Evolutionary conservation across 2,888 invertebrate species (phyloP), one percentile per base, ranked within the genome.

Genomic region (Watsonalla cultraria): DNA sequence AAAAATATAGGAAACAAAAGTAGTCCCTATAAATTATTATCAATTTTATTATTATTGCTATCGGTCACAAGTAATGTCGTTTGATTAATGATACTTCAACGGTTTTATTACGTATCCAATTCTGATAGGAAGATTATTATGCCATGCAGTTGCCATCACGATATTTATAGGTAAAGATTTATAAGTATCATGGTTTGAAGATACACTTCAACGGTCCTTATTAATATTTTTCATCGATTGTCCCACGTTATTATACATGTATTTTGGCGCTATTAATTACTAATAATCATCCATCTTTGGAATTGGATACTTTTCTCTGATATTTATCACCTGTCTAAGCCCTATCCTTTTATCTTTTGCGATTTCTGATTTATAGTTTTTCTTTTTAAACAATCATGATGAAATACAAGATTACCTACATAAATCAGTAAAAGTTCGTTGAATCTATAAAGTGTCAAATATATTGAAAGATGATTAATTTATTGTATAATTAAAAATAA

Each of bases 61-160:
- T 76, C 68, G 66, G 66, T 74, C 72, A 71, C 72, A 69, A 67
- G 70, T 75, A 69, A 72, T 72, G 68, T 75, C 70, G 61, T 68
- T 73, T 82, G 81, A 83, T 82, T 82, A 77, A 84, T 81, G 78
- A 72, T 62, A 54, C 15, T 8, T 39, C 53, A n/a, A 35, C 53
- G 62, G 47, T 51, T 50, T 53, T 57, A 80, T 77, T 80, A 78
- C 78, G 78, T 78, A 65, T 70, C 47, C 62, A 54, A 61, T 48
- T 51, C 24, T 58, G 57, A 68, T 71, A 59, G 67, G 54, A 47
- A 66, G 54, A 47, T 66, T 65, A 55, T 51, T 61, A 52, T 42
- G 42, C 54, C 47, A 53, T 63, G 63, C 58, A 52, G 61, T 53
- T 51, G 15, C 24, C 46, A 24, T 39, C 14, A 46, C n/a, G 24